Percentiles rank a stretch among this genome's conserved stretches.
phyloP scores from a whole-genome alignment of 2,888 invertebrate genomes.

The Microctonus brassicae region DNA sequence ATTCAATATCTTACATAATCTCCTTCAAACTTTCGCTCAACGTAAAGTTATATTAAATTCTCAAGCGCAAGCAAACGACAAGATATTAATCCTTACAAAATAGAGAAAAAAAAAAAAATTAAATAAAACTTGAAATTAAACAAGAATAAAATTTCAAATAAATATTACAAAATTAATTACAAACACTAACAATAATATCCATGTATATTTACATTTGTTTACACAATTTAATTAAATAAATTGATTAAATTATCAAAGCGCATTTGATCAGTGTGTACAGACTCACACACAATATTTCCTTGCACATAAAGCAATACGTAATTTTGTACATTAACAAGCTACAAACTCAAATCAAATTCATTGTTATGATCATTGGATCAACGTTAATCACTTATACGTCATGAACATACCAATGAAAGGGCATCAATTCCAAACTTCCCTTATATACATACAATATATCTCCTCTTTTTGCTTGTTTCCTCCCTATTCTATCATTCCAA shows the following conservation, averaged over 20 bases:
- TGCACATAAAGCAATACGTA: background rate
- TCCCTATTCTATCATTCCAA: background rate
- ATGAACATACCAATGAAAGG: conserved; percentile 23
- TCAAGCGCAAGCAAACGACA: background rate
- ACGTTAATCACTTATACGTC: conserved; percentile 37
- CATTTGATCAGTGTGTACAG: background rate
- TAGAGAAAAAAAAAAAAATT: background rate
- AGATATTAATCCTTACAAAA: background rate
- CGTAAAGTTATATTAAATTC: background rate
- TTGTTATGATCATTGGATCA: conserved; percentile 39
- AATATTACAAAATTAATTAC: background rate
- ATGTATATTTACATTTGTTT: background rate
- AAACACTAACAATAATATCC: background rate
- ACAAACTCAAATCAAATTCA: conserved; percentile 31
- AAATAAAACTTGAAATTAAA: background rate
- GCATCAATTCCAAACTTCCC: conserved; percentile 10
- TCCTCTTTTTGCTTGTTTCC: background rate
- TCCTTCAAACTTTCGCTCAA: background rate
- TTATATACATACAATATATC: background rate
- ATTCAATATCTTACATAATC: background rate
- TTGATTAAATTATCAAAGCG: background rate
- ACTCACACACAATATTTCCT: background rate
- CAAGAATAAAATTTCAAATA: background rate
- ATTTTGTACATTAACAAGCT: conserved; percentile 8
- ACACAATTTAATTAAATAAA: background rate